Evolutionary conservation across 2,113 vertebrate species (phyloP).

Genomic region (Dasypus novemcinctus): DNA sequence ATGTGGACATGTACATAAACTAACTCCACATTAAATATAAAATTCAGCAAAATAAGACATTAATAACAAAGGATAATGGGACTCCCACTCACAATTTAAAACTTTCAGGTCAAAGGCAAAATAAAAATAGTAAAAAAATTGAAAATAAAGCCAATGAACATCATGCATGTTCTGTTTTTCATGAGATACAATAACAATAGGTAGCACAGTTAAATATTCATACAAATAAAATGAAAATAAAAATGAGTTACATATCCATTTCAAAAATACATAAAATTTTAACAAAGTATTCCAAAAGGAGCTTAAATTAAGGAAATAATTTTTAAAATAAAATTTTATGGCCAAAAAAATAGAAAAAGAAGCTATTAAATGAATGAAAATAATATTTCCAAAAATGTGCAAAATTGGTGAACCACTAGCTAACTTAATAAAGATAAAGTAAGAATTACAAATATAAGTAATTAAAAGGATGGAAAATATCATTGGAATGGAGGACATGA

Average conservation of each 20-base stretch:
- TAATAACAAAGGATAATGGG: not conserved
- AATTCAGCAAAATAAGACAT: not conserved
- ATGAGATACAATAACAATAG: not conserved
- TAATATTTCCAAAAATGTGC: not conserved
- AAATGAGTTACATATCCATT: not conserved
- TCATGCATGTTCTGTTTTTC: not conserved
- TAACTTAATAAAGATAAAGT: not conserved
- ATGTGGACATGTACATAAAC: not conserved
- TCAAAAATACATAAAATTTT: not conserved
- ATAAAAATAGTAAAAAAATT: not conserved
- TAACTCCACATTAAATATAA: not conserved
- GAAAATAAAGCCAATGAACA: not conserved
- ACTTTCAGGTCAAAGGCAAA: not conserved
- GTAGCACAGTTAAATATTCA: not conserved
- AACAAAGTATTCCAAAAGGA: not conserved
- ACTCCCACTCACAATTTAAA: not conserved
- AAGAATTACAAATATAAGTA: not conserved
- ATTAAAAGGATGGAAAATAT: not conserved
- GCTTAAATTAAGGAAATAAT: not conserved
- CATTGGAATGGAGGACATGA: not conserved
- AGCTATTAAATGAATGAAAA: not conserved
- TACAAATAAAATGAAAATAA: not conserved
- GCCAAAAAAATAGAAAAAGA: not conserved
- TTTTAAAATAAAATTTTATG: not conserved
- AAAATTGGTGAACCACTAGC: not conserved